phyloP scores from a whole-genome alignment of 2,113 vertebrate species.

The Eptesicus fuscus region DNA sequence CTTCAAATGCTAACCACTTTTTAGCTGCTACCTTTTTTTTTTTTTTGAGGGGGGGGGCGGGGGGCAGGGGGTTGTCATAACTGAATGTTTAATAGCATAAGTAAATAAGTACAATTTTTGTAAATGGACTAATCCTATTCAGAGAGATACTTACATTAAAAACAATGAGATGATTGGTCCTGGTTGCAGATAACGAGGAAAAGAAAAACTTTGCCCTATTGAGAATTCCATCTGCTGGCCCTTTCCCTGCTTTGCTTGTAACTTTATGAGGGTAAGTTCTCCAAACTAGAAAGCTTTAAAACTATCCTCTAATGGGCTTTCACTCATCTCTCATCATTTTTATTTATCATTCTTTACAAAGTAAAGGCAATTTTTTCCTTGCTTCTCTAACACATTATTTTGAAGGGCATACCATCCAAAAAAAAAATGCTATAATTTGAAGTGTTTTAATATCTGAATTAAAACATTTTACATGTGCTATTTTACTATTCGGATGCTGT shows the following conservation, averaged over 20 bases:
- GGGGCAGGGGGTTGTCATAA: no score
- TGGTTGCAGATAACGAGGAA: constrained; percentile 32
- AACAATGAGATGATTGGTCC: constrained; percentile 41
- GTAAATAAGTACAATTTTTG: background rate
- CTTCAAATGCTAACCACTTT: no score
- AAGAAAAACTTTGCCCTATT: background rate
- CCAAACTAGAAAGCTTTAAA: constrained; percentile 32
- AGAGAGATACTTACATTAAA: constrained; percentile 34
- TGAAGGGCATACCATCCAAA: background rate
- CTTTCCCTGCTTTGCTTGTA: background rate
- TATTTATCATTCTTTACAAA: constrained; percentile 34
- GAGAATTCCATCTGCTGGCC: background rate
- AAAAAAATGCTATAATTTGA: background rate
- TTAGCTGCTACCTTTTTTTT: no score
- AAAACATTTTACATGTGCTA: background rate
- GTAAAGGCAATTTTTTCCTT: background rate
- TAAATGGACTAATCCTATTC: constrained; percentile 40
- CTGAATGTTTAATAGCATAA: no score
- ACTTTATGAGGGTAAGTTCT: background rate
- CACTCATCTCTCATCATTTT: background rate
- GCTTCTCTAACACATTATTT: background rate
- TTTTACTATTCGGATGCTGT: background rate
- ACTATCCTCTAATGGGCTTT: background rate
- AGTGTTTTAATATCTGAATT: background rate
- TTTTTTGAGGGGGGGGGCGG: no score